These are phyloP conservation scores for Nebria brevicollis DNA, from an alignment of 2,888 invertebrate genomes.

Conservation along the genomic window DNA sequence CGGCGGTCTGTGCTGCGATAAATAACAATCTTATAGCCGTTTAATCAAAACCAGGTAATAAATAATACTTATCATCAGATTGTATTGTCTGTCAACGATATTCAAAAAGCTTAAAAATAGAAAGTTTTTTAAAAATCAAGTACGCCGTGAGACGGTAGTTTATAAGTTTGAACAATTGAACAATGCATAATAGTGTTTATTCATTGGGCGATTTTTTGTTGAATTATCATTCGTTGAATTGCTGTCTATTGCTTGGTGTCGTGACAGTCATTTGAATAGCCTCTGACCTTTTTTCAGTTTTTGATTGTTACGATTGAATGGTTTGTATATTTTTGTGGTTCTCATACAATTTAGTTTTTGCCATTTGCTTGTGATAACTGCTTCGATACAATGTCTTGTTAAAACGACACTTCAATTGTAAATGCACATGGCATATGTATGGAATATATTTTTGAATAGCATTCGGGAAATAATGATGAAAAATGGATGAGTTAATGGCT, in stretches of 20 bases:
- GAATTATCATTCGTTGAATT: constrained; percentile 36
- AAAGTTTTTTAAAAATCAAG: constrained; percentile 22
- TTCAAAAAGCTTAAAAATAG: constrained; percentile 2
- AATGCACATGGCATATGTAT: background rate
- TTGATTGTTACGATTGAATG: constrained; percentile 34
- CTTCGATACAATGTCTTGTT: constrained; percentile 34
- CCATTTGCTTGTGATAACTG: constrained; percentile 17
- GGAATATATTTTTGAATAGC: background rate
- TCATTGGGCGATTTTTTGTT: constrained; percentile 39
- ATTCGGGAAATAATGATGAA: background rate
- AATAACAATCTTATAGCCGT: constrained; percentile 33
- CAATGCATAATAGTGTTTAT: constrained; percentile 42
- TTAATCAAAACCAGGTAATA: constrained; percentile 29
- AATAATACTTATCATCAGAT: constrained; percentile 36
- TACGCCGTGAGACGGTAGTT: constrained; percentile 37
- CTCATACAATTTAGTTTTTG: constrained; percentile 19
- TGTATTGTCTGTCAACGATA: constrained; percentile 22
- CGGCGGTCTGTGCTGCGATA: constrained; percentile 2
- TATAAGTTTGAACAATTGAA: constrained; percentile 33
- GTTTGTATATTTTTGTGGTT: constrained; percentile 29
- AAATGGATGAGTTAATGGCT: background rate
- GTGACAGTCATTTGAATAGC: constrained; percentile 44
- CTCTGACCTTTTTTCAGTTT: constrained; percentile 39
- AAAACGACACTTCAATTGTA: constrained; percentile 25
- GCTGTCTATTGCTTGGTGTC: constrained; percentile 31